Evolutionary conservation across 2,797 vertebrate genomes (phyloP).

Genomic region (Melanotaenia nigrans): DNA sequence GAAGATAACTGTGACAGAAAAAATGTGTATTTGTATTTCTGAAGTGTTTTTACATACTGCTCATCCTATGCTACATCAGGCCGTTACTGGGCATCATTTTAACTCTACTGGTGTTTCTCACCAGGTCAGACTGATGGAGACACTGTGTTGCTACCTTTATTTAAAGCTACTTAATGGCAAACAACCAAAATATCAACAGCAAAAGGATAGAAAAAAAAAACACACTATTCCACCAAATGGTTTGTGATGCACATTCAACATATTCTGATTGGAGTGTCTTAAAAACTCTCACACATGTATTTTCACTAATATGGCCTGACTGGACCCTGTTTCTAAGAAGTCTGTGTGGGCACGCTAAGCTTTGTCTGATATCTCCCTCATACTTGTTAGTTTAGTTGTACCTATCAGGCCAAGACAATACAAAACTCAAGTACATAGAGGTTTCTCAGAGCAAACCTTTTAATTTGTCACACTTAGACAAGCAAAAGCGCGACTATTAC

Average conservation of each 20-base stretch:
- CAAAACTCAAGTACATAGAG: neutral
- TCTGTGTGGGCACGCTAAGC: conserved; percentile 9
- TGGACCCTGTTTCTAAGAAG: conserved; percentile 12
- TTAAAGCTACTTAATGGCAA: neutral
- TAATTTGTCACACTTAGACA: neutral
- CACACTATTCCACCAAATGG: neutral
- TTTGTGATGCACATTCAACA: neutral
- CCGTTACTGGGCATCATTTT: too few relatives aligned
- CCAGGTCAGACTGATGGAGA: too few relatives aligned
- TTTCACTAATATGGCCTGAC: conserved; percentile 24
- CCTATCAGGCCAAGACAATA: neutral
- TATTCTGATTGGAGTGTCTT: neutral
- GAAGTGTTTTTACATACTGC: too few relatives aligned
- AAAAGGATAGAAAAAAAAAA: too few relatives aligned
- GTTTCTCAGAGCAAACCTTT: neutral
- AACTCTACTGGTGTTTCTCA: too few relatives aligned
- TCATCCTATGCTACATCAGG: too few relatives aligned
- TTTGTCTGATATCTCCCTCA: conserved; percentile 20
- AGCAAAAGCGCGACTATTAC: neutral
- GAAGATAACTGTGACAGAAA: too few relatives aligned
- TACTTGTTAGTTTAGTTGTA: neutral
- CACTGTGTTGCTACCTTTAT: neutral
- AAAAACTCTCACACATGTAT: too few relatives aligned
- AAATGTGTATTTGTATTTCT: too few relatives aligned
- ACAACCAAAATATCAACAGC: neutral